Evolutionary conservation across 64 coral and sea anemone species (phyloP), one percentile per base, ranked within the genome.

Genomic region (Pocillopora damicornis): DNA sequence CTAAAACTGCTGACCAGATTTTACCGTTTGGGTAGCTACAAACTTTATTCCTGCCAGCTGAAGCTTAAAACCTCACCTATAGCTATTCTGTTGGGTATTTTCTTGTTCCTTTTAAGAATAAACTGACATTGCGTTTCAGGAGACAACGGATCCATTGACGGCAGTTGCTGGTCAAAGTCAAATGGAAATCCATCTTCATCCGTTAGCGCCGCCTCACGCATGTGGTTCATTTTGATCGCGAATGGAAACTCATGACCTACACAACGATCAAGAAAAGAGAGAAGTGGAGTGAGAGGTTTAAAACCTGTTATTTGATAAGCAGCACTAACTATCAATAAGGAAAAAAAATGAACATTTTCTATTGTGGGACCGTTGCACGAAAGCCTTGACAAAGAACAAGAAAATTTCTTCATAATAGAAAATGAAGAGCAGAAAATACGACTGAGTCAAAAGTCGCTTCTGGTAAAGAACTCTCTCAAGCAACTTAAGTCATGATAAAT

Each of bases 211-310:
- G 75, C 90, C 75, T 99, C 97, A 9, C 97, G 90, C 23, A 93
- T 87, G 34, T 99, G 97, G 68, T 95, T 99, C 97, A 99, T 95
- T 83, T 99, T 94, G 45, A 99, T 99, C 0, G 97, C 93, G 76
- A 99, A 99, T 13, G 97, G 97, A 87, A 93, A 99, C 80, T 99
- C 97, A 63, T 99, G 97, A 85, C 97, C 97, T 99, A 11, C 0
- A 78, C 15, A 73, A 62, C 78, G 9, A 59, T 64, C 37, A 12
- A 12, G 16, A 26, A 57, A 37, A 15, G 61, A 63, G 61, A 63
- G 42, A 51, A 7, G 42, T 4, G 3, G 42, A 51, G 7, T 51
- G 42, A 7, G 42, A 51, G 42, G 42, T 51, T 51, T 51, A 51
- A 51, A 51, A 51, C 42, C 0, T 51, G 42, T 51, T 51, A 51